Percentiles rank a stretch among this genome's conserved stretches.
Evolutionary conservation across 2,797 vertebrate genomes (phyloP).

Genomic region (Lophius americanus): DNA sequence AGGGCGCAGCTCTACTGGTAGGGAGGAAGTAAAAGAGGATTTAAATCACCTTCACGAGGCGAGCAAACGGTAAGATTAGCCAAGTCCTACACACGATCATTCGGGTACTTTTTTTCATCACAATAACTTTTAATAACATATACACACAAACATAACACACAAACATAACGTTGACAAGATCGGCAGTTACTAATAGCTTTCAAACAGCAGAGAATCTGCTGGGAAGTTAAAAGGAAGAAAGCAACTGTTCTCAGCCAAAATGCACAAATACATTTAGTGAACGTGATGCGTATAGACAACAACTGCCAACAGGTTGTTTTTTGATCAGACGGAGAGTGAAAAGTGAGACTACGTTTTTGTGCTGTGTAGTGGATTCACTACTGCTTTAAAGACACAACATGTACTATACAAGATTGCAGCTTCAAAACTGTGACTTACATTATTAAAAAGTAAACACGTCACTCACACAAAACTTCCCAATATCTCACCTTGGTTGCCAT

Average conservation of each 20-base stretch:
- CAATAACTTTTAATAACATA: slow-evolving; percentile 16
- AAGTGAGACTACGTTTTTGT: neutral
- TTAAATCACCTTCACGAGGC: neutral
- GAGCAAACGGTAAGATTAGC: slow-evolving; percentile 1
- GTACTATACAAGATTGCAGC: slow-evolving; percentile 2
- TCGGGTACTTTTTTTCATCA: slow-evolving; percentile 2
- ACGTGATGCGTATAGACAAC: neutral
- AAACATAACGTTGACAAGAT: neutral
- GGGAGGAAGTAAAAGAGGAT: slow-evolving; percentile 3
- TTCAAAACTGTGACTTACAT: slow-evolving; percentile 2
- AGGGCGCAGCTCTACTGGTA: slow-evolving; percentile 87
- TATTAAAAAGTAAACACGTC: slow-evolving; percentile 28
- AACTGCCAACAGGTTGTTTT: slow-evolving; percentile 12
- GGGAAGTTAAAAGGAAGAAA: slow-evolving; percentile 11
- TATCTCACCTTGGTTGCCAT: slow-evolving; percentile 96
- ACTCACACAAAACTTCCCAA: slow-evolving; percentile 48
- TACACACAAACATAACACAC: slow-evolving; percentile 24
- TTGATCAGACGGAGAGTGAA: neutral
- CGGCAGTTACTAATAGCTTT: slow-evolving; percentile 29
- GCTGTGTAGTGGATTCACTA: neutral
- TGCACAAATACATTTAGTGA: neutral
- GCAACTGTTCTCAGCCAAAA: slow-evolving; percentile 7
- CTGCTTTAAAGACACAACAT: neutral
- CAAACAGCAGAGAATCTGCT: slow-evolving; percentile 18
- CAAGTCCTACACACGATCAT: neutral